These are phyloP conservation scores for Leguminivora glycinivorella DNA, from an alignment of 1,140 invertebrate species.

Conservation along the genomic window DNA sequence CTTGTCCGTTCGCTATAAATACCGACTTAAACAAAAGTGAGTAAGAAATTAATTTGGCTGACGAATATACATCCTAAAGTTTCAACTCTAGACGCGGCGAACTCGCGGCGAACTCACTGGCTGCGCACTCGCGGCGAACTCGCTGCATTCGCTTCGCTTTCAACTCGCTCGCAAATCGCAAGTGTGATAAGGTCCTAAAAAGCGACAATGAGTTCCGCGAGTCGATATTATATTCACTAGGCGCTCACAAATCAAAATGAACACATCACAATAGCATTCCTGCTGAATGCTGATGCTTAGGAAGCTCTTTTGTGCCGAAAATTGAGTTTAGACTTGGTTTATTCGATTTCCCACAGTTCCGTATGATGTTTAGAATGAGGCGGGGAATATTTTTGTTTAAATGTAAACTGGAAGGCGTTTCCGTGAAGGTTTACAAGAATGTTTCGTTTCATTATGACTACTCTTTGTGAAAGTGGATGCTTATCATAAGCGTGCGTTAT, in stretches of 20 bases:
- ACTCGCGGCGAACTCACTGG: too few relatives aligned
- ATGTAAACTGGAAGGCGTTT: conserved; percentile 24
- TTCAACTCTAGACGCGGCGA: too few relatives aligned
- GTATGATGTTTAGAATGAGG: conserved; percentile 25
- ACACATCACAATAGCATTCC: conserved; percentile 35
- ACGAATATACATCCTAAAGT: too few relatives aligned
- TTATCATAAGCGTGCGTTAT: too few relatives aligned
- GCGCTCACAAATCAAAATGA: conserved; percentile 34
- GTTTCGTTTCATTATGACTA: background rate
- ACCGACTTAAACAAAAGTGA: too few relatives aligned
- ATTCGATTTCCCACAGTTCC: conserved; percentile 37
- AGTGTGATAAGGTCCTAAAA: too few relatives aligned
- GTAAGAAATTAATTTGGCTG: too few relatives aligned
- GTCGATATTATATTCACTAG: conserved; percentile 28
- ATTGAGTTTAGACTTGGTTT: conserved; percentile 38
- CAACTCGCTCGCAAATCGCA: too few relatives aligned
- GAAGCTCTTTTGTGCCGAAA: conserved; percentile 34
- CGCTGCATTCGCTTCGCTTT: too few relatives aligned
- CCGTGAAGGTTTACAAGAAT: background rate
- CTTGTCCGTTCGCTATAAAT: too few relatives aligned
- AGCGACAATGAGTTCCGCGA: conserved; percentile 25
- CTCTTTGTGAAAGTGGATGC: background rate
- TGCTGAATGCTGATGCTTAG: conserved; percentile 36
- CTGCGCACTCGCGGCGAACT: too few relatives aligned
- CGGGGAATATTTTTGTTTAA: conserved; percentile 21